Base-by-base conservation (phyloP, 1,140 invertebrate species). In the Parasteatoda tepidariorum region DNA sequence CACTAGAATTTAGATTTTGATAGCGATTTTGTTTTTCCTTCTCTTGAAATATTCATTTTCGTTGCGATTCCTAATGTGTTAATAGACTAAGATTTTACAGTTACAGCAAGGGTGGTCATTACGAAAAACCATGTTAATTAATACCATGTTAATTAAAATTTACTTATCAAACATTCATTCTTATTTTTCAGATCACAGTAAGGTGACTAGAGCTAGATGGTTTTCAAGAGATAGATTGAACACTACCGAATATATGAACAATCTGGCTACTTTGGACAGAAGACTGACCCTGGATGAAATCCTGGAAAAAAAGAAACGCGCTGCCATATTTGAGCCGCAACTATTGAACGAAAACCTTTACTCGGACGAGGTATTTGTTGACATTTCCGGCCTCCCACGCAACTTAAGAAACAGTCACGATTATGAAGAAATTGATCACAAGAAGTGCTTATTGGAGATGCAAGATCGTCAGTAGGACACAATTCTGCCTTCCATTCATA, bases 161-260 rank as follows among this genome's bases (percentile, higher is more conserved):
- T n/a, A n/a, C n/a, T n/a, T n/a, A n/a, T n/a, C n/a, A n/a, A 48
- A 48, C n/a, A 11, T 31, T 67, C 31, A 2, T 82, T 83, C 38
- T 18, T 64, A 4, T 74, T 30, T 83, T 59, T 5, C 59, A 74
- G 82, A 83, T 13, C 62, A 73, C 22, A 22, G 41, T 3, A 74
- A 41, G 11, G 33, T 68, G 3, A 61, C 57, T 3, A 22, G 84
- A 57, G 41, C 70, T 9, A 31, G 84, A 0, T 26, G 81, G 30
- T 84, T 85, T 71, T 82, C 84, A 4, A 57, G 84, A 2, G 84
- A 85, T 38, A 54, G 84, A 11, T 28, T 85, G 2, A 82, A 75
- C 41, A 82, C 84, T 7, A 85, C 84, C 2, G 84, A 85, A 30
- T 85, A 85, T n/a, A 85, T 85, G 84, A 74, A 85, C n/a, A 85